Base-by-base conservation (phyloP, 2,888 invertebrate species). In the Pristionchus japonicus region DNA sequence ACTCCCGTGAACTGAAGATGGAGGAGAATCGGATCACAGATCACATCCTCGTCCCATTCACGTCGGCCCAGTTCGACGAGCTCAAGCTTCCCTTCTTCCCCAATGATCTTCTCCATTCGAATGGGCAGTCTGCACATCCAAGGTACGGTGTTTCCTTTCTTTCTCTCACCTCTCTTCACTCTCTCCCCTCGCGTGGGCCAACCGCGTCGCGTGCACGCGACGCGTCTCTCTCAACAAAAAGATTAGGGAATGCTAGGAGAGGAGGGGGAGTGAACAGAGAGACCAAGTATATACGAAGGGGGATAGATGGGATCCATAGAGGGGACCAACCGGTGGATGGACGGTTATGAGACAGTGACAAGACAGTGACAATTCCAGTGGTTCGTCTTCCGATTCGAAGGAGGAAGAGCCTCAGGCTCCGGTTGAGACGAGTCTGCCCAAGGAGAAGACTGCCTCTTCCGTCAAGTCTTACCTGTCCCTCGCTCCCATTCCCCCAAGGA, bases 241-340 rank as follows among this genome's bases (percentile, higher is more conserved):
- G 77, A 77, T 40, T 47, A 77, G n/a, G 43, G 40, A 77, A 77
- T 43, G 34, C 43, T 9, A 47, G 43, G 77, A 77, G 77, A 77
- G 77, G 77, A 77, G 77, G 47, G 77, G 40, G 77, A n/a, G 47
- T 1, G 77, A 40, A 20, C 4, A 47, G n/a, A 77, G 77, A n/a
- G 77, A 43, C 77, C 77, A 77, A 77, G 77, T 77, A 77, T 77
- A 77, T 43, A 43, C n/a, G n/a, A n/a, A n/a, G n/a, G n/a, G 27
- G 77, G 77, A 43, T 23, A 27, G 77, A 43, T 77, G 77, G 43
- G n/a, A 77, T 77, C 77, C 15, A 77, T 77, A 77, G 23, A 37
- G 77, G 47, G 64, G 70, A 37, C 40, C 70, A 70, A 77, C 11
- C 43, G 43, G 43, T 77, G 23, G 47, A 77, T 0, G 43, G 43